Evolutionary conservation across 2,888 invertebrate genomes (phyloP).

Genomic region (Ypsolopha sequella): DNA sequence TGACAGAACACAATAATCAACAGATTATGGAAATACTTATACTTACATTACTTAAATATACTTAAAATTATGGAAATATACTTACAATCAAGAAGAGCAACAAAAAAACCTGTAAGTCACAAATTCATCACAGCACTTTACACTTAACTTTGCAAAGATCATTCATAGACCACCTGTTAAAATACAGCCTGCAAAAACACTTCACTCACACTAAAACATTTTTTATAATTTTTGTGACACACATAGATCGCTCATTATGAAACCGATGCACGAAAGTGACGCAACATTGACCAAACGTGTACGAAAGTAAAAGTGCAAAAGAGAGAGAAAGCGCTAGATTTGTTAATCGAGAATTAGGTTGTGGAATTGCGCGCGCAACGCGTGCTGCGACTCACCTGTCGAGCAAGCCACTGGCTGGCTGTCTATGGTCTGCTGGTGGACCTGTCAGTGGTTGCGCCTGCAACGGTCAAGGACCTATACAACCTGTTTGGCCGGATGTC

Average conservation of each 20-base stretch:
- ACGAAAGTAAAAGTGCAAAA: slow-evolving; percentile 37
- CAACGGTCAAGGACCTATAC: slow-evolving; percentile 36
- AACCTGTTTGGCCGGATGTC: slow-evolving; percentile 46
- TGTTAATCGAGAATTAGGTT: slow-evolving; percentile 19
- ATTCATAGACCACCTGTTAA: neutral
- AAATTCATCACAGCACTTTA: neutral
- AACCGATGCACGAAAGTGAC: slow-evolving; percentile 8
- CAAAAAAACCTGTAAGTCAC: too few relatives aligned
- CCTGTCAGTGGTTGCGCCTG: slow-evolving; percentile 15
- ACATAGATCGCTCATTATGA: neutral
- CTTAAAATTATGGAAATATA: neutral
- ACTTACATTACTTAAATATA: too few relatives aligned
- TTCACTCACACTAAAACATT: slow-evolving; percentile 5
- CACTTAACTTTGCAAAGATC: too few relatives aligned
- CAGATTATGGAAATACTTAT: too few relatives aligned
- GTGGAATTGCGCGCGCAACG: slow-evolving; percentile 11
- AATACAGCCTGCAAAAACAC: neutral
- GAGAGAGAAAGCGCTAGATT: slow-evolving; percentile 12
- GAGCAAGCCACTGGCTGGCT: slow-evolving; percentile 31
- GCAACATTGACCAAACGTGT: slow-evolving; percentile 14
- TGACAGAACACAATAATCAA: too few relatives aligned
- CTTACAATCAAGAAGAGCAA: neutral
- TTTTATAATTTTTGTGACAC: neutral
- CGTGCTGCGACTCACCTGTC: slow-evolving; percentile 47
- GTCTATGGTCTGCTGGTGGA: neutral